Evolutionary conservation across 2,888 invertebrate species (phyloP), one percentile per base, ranked within the genome.

Genomic region (Mylabris sibirica): DNA sequence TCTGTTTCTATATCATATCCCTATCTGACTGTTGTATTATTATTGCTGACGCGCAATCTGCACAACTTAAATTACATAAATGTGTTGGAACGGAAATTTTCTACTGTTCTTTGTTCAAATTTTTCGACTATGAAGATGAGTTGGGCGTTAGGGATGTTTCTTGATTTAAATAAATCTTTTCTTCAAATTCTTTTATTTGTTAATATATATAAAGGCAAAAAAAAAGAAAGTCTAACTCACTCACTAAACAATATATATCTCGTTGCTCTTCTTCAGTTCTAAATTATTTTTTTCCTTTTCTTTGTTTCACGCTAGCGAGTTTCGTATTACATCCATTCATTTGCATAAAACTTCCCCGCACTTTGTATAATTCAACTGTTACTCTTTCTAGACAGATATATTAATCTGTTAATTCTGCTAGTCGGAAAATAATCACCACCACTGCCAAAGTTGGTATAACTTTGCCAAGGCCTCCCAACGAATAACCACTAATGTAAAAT

Each of bases 21-120:
- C 30, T 78, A 78, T 79, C 80, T 79, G 79, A 79, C 79, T 78
- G 75, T 76, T 77, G 77, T 79, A 78, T 79, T 80, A 79, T 79
- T 81, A 80, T 80, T 79, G 79, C 78, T 78, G 78, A 77, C 78
- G 78, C 79, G 77, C 78, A 80, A 81, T 81, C 81, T 80, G 80
- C 76, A 78, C 75, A 75, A 77, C 75, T 76, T 78, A 80, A 77
- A 78, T 78, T 79, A 78, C 76, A 78, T 77, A 79, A 76, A 79
- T 77, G 80, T 79, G 78, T 77, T 78, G 78, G 76, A 76, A 77
- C 75, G 77, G 76, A 77, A 77, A 77, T 59, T 75, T 71, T 61
- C 67, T 73, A 75, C 74, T 75, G 75, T 76, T 74, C 68, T 69
- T 65, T 44, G 35, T 64, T 70, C 59, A 60, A 75, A 73, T 75